Evolutionary conservation across 1,140 invertebrate genomes (phyloP), one percentile per base, ranked within the genome.

Genomic region (Drosophila repleta): DNA sequence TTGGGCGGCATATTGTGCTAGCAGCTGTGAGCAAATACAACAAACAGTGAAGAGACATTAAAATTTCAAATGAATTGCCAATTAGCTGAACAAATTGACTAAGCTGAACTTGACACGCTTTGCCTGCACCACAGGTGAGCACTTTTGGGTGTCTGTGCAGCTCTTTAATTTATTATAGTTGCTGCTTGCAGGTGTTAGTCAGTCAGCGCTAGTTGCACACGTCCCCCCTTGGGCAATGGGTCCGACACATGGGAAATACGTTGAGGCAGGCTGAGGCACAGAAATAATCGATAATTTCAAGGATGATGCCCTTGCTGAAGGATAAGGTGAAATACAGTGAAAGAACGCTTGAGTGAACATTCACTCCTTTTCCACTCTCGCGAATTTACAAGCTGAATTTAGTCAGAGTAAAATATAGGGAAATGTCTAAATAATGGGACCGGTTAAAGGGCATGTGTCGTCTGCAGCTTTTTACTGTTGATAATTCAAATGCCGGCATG

Each of bases 1-100:
- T 92, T 92, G 73, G 91, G 91, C 63, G 91, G 81, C 91, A 92
- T 92, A 20, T 70, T 91, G 63, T 79, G 79, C 15, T 39, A 39
- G 24, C 61, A 78, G 72, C 29, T 51, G 51, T 1, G 15, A 13
- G 29, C n/a, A 32, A 41, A 61, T n/a, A 49, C 46, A 13, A 62
- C 11, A 21, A 13, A 51, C 18, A 32, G 24, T 15, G 32, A 29
- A 51, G 10, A 21, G 48, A 60, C 64, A 43, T 46, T 45, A 29
- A 29, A 20, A 39, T 74, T 46, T 41, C 45, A 72, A 41, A 43
- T 57, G 41, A 56, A 29, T 37, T 32, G 43, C 51, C 60, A 78
- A 85, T 82, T 88, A 88, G 37, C 43, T 65, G 15, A 49, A 45
- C 55, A 74, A 77, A 85, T 77, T 85, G 57, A 55, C 21, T 39